Conservation (phyloP, 2,888 invertebrate species). For the Neoaliturus tenellus region DNA sequence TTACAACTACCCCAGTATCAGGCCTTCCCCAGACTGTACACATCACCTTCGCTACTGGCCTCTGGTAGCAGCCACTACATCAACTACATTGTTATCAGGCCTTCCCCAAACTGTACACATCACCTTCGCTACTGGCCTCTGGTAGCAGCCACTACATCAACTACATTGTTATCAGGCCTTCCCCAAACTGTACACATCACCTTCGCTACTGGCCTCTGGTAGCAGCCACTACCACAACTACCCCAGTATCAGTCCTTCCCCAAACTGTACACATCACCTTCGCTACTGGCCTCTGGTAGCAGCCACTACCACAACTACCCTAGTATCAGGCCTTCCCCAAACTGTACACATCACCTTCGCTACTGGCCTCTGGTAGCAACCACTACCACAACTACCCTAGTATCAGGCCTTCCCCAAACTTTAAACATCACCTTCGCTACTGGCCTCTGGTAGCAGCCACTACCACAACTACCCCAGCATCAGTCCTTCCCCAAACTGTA, state of each 20-base stretch:
- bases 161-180: not conserved
- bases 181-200: not conserved
- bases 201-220: no score
- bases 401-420: no score
- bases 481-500: no score
- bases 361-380: not conserved
- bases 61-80: no score
- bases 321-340: not conserved
- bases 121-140: conserved; percentile 31
- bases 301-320: no score
- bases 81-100: not conserved
- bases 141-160: no score
- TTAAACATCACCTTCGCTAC: no score
- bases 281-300: not conserved
- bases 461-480: no score
- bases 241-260: no score
- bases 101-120: conserved; percentile 24
- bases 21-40: conserved; percentile 20
- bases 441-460: no score
- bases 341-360: not conserved
- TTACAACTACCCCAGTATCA: no score
- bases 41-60: conserved; percentile 33
- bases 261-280: not conserved
- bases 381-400: not conserved
- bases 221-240: no score